Conservation (phyloP, 2,888 invertebrate species). For the Ornithoptera alexandrae region DNA sequence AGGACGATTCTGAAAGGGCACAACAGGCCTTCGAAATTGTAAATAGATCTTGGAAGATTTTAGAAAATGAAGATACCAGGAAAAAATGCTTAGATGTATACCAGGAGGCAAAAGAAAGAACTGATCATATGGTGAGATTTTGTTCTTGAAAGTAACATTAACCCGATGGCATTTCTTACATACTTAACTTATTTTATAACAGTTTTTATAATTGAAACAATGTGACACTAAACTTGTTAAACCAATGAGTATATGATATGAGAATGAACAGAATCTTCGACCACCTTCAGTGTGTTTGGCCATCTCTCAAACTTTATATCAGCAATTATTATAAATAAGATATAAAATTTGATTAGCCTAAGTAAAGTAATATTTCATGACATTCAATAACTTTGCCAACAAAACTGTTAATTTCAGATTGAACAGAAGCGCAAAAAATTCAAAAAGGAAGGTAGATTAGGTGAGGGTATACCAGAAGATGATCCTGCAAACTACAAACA, state of each 20-base stretch:
- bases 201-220: too few relatives aligned
- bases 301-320: too few relatives aligned
- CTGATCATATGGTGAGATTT: slow-evolving; percentile 91
- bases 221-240: too few relatives aligned
- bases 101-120: slow-evolving; percentile 96
- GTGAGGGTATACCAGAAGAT: slow-evolving; percentile 91
- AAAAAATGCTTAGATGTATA: slow-evolving; percentile 97
- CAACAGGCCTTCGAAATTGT: slow-evolving; percentile 96
- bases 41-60: slow-evolving; percentile 95
- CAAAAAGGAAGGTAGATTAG: slow-evolving; percentile 91
- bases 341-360: too few relatives aligned
- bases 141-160: neutral
- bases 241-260: too few relatives aligned
- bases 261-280: too few relatives aligned
- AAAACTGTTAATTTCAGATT: slow-evolving; percentile 79
- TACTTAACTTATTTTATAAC: too few relatives aligned
- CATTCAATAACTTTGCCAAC: too few relatives aligned
- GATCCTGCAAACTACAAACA: slow-evolving; percentile 92
- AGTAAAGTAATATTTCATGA: too few relatives aligned
- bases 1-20: slow-evolving; percentile 96
- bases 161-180: neutral
- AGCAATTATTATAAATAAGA: too few relatives aligned
- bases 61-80: slow-evolving; percentile 96
- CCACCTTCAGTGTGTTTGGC: too few relatives aligned
- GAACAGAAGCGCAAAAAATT: slow-evolving; percentile 95